Conservation (phyloP, 2,888 invertebrate genomes). For the Ypsolopha scabrella region DNA sequence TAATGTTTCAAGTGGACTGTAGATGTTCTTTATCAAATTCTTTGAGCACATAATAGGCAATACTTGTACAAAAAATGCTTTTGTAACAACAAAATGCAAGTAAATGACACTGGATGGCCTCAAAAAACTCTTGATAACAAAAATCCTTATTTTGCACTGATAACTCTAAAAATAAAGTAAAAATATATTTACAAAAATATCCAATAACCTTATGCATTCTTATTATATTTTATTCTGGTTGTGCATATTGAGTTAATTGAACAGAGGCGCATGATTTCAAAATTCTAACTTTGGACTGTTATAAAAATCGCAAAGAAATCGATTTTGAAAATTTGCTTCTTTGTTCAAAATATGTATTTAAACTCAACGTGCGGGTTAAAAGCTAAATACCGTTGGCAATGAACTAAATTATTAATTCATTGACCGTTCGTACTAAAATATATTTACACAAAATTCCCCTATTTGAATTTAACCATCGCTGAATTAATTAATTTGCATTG, state of each 20-base stretch:
- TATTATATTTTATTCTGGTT: not conserved
- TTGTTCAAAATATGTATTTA: too few relatives aligned
- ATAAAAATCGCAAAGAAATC: too few relatives aligned
- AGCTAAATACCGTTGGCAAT: not conserved
- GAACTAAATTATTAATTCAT: constrained; percentile 20
- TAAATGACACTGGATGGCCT: not conserved
- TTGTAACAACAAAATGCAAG: not conserved
- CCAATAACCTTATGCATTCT: constrained; percentile 32
- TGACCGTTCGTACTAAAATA: constrained; percentile 17
- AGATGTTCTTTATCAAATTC: not conserved
- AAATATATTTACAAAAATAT: constrained; percentile 58
- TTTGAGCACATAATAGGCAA: not conserved
- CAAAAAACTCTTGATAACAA: not conserved
- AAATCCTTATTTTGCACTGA: not conserved
- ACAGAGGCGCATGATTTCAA: too few relatives aligned
- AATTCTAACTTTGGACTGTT: too few relatives aligned
- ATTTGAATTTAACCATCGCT: constrained; percentile 21
- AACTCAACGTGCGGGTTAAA: not conserved
- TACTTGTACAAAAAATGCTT: not conserved
- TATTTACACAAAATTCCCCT: constrained; percentile 40
- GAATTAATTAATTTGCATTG: constrained; percentile 10
- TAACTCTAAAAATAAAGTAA: constrained; percentile 17
- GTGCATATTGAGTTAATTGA: too few relatives aligned
- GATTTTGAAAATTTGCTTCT: too few relatives aligned
- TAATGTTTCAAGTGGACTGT: not conserved